Percentiles rank a stretch among this genome's conserved stretches.
Conservation (phyloP, 1,140 invertebrate genomes). For the Bombus sylvicola region DNA sequence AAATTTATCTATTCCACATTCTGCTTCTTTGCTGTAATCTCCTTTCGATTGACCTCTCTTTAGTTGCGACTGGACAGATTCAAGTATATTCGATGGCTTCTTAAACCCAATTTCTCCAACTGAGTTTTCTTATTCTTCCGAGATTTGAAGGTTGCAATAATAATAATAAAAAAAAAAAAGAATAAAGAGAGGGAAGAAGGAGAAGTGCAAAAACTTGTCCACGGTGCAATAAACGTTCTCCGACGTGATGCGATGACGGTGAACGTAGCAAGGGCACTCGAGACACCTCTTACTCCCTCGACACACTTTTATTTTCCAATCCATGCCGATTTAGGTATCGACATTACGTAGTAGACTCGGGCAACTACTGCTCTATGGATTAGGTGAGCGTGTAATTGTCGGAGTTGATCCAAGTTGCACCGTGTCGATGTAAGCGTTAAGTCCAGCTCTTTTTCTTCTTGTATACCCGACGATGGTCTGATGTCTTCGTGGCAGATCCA, state of each 20-base stretch:
- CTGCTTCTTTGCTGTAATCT: too few relatives aligned
- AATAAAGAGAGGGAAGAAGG: background rate
- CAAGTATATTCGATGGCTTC: too few relatives aligned
- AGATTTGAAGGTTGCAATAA: too few relatives aligned
- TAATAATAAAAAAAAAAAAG: too few relatives aligned
- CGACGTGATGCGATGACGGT: background rate
- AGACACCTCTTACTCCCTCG: constrained; percentile 38
- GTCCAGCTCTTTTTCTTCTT: background rate
- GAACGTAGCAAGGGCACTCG: constrained; percentile 43
- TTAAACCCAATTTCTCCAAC: too few relatives aligned
- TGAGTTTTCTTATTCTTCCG: too few relatives aligned
- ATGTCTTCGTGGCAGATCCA: background rate
- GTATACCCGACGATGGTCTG: background rate
- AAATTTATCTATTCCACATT: background rate
- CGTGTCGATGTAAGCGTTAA: constrained; percentile 3
- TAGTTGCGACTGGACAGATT: too few relatives aligned
- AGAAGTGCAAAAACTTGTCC: background rate
- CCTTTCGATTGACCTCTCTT: too few relatives aligned
- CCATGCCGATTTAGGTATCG: constrained; percentile 71
- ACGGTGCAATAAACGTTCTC: background rate
- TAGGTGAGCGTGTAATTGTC: constrained; percentile 37
- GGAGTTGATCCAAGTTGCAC: background rate
- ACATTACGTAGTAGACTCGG: constrained; percentile 23
- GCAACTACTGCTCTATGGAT: background rate
- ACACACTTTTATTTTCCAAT: constrained; percentile 55